A percentile compares a stretch with the other conserved stretches of the same genome.
Evolutionary conservation across 1,140 invertebrate species (phyloP).

Genomic region (Octopus bimaculoides): DNA sequence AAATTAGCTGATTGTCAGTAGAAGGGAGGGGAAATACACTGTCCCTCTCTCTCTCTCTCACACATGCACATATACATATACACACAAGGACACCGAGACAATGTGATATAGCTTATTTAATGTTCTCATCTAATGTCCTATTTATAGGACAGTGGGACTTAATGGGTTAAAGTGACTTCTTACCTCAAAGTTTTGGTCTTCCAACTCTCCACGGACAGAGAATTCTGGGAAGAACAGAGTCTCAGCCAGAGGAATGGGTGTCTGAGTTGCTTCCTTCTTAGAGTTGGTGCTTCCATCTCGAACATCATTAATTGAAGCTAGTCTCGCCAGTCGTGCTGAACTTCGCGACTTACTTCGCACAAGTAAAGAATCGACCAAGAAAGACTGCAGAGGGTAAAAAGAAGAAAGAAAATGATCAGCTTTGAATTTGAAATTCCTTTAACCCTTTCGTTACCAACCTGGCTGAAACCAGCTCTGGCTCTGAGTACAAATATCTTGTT

Average conservation of each 20-base stretch:
- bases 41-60: background rate
- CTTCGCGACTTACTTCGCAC: slow-evolving; percentile 35
- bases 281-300: slow-evolving; percentile 20
- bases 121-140: background rate
- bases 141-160: background rate
- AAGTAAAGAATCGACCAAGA: slow-evolving; percentile 36
- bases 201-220: slow-evolving; percentile 65
- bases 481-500: no score
- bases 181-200: slow-evolving; percentile 60
- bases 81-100: background rate
- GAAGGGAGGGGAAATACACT: background rate
- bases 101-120: background rate
- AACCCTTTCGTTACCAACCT: no score
- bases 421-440: no score
- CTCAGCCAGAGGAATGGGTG: slow-evolving; percentile 73
- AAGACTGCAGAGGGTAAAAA: slow-evolving; percentile 30
- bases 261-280: slow-evolving; percentile 68
- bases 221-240: slow-evolving; percentile 80
- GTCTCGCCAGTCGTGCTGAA: slow-evolving; percentile 32
- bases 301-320: slow-evolving; percentile 27
- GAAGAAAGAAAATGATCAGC: background rate
- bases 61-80: background rate
- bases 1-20: background rate
- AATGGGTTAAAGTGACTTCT: slow-evolving; percentile 1
- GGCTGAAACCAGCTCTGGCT: no score